These are phyloP conservation scores for Tribolium castaneum DNA, from an alignment of 1,140 invertebrate species.

Conservation along the genomic window DNA sequence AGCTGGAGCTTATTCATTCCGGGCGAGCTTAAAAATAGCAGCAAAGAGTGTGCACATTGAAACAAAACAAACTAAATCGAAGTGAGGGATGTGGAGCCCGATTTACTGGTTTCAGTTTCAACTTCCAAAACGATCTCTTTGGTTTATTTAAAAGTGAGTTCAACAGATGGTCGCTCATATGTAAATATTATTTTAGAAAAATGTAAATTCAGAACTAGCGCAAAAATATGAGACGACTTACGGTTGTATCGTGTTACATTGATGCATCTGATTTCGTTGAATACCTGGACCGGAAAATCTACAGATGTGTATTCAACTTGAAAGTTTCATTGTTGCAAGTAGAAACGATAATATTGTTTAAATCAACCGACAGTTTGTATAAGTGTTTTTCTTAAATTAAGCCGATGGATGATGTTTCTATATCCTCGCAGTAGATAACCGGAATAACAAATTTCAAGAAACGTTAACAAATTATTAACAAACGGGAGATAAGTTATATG, in stretches of 20 bases:
- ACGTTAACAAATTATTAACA: not conserved
- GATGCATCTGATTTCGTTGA: not conserved
- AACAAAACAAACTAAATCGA: not conserved
- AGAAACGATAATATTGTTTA: conserved; percentile 8
- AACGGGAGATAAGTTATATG: not conserved
- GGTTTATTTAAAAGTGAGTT: conserved; percentile 26
- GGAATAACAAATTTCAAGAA: conserved; percentile 8
- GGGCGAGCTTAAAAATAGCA: conserved; percentile 2
- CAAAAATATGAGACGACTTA: not conserved
- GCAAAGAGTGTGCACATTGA: not conserved
- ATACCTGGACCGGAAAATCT: not conserved
- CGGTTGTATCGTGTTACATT: not conserved
- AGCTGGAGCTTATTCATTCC: not conserved
- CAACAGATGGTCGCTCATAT: conserved; percentile 29
- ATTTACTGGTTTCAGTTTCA: conserved; percentile 23
- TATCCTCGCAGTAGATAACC: not conserved
- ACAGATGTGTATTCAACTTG: not conserved
- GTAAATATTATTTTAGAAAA: conserved; percentile 35
- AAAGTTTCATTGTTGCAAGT: conserved; percentile 13
- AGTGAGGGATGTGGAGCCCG: not conserved
- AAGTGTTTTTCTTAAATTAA: conserved; percentile 18
- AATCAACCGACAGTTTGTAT: not conserved
- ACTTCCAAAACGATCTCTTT: not conserved
- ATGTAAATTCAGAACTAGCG: not conserved
- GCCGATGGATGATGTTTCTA: not conserved